phyloP scores from a whole-genome alignment of 2,888 invertebrate species.

The Acleris literana region DNA sequence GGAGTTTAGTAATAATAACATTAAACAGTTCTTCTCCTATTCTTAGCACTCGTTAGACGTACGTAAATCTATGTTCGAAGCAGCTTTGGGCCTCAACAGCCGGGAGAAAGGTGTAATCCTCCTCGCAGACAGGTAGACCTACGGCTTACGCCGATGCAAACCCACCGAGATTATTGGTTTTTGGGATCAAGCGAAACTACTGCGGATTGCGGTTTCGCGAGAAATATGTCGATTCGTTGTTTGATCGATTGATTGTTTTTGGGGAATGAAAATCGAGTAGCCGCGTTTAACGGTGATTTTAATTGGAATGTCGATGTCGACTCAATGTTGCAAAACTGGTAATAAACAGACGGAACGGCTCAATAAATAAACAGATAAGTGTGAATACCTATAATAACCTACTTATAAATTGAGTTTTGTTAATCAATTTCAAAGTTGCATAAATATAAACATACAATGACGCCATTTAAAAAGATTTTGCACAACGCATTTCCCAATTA shows the following conservation, averaged over 20 bases:
- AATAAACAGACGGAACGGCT: too few relatives aligned
- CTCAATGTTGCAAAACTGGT: too few relatives aligned
- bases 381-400: too few relatives aligned
- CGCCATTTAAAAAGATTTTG: too few relatives aligned
- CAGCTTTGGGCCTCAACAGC: conserved; percentile 23
- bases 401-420: too few relatives aligned
- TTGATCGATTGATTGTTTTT: conserved; percentile 12
- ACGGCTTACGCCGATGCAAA: conserved; percentile 33
- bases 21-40: neutral
- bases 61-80: conserved; percentile 31
- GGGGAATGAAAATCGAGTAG: neutral
- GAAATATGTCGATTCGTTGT: conserved; percentile 24
- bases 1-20: neutral
- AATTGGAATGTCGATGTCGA: too few relatives aligned
- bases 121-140: conserved; percentile 26
- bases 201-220: conserved; percentile 20
- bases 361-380: too few relatives aligned
- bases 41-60: conserved; percentile 16
- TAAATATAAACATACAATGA: too few relatives aligned
- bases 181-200: conserved; percentile 35
- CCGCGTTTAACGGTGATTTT: too few relatives aligned
- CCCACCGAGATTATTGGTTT: conserved; percentile 35
- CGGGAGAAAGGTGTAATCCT: conserved; percentile 30
- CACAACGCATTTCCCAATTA: too few relatives aligned
- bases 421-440: too few relatives aligned